Evolutionary conservation across 2,113 vertebrate species (phyloP).

Genomic region (Alces alces): DNA sequence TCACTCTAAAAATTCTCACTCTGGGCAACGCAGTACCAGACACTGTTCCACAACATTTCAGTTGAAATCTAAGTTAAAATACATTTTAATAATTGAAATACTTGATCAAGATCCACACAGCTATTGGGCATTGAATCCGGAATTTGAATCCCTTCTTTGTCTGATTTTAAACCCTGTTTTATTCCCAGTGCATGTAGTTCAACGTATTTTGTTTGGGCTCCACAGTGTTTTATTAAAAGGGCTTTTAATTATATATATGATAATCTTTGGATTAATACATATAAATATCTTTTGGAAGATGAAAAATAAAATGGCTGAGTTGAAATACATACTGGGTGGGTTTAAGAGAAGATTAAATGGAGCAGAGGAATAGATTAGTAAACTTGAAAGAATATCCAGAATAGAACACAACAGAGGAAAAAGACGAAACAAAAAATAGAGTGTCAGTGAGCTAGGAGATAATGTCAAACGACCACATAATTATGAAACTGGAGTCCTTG

Average conservation of each 20-base stretch:
- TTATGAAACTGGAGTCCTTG: background rate
- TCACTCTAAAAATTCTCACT: background rate
- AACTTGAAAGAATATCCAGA: background rate
- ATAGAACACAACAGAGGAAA: background rate
- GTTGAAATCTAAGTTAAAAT: background rate
- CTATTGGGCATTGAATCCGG: background rate
- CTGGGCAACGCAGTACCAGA: background rate
- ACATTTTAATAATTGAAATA: background rate
- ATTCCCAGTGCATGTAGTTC: background rate
- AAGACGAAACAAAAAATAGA: background rate
- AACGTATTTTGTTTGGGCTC: background rate
- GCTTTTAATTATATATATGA: background rate
- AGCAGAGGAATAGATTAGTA: background rate
- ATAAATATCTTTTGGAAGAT: background rate
- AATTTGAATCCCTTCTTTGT: background rate
- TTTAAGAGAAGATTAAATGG: background rate
- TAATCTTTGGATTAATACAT: background rate
- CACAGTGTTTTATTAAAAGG: background rate
- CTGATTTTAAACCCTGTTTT: background rate
- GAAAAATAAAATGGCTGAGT: background rate
- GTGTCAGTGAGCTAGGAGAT: background rate
- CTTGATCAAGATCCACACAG: background rate
- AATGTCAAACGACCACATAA: background rate
- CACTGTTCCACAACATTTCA: background rate
- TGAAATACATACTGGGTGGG: background rate